Base-by-base conservation (phyloP, 30 jellyfish, hydroid and myxozoan genomes). In the Turritopsis rubra region DNA sequence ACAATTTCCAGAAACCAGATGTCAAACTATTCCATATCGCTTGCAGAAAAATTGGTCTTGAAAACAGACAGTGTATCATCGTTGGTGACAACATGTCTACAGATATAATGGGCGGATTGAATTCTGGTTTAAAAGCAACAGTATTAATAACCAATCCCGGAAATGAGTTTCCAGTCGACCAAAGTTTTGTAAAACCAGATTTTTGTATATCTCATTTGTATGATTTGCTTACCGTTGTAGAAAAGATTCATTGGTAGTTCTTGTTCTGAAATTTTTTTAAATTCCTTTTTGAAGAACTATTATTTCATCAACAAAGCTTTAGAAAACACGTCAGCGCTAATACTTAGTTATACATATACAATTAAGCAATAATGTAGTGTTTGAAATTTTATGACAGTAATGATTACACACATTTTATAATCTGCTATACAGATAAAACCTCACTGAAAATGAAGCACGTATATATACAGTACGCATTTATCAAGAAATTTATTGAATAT, bases 121-220 rank as follows among this genome's bases (percentile, higher is more conserved):
- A 77, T 29, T 54, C 85, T 29, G 85, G 85, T 25, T 77, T 77
- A 7, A 77, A 77, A 52, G 70, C 72, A 20, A 77, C 85, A 18
- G 75, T 77, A 25, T 77, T 53, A 29, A 28, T 77, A 17, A 28
- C 73, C n/a, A 53, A 72, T 72, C 19, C 66, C 0, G 26, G 53
- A 18, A 19, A 77, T 25, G 85, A 52, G 22, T 19, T 19, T 28
- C n/a, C 41, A 26, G n/a, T 28, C 16, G 53, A 29, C 28, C 28
- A 77, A n/a, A 68, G 31, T 68, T 68, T 7, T 68, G 77, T 68
- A 9, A 68, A 68, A 68, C 77, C 77, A 9, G 77, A 68, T 27
- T 68, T 68, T 68, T 68, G 77, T 68, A 68, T 68, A n/a, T n/a
- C 28, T 23, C 77, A 19, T n/a, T 68, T 68, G 77, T 23, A 68